Base-by-base conservation (phyloP, 2,888 invertebrate genomes). In the Galerucella calmariensis region DNA sequence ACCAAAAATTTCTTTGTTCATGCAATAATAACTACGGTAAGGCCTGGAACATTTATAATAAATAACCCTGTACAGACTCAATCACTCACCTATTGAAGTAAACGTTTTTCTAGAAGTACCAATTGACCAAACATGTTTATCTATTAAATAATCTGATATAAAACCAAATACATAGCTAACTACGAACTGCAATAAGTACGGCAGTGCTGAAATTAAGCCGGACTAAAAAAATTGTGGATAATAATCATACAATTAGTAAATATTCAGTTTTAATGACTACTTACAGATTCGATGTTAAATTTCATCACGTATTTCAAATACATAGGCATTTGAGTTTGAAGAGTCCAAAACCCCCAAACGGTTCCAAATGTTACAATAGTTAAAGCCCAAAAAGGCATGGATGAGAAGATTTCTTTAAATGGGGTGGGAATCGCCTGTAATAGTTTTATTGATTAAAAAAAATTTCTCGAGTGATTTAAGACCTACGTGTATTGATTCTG, bases 311-410 rank as follows among this genome's bases (percentile, higher is more conserved):
- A 90, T 80, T 91, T 91, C 91, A 96, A 92, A 83, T 95, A 96
- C 0, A 92, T 91, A 0, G 96, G 96, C 83, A 95, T 93, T 85
- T 95, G 93, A 0, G 95, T 95, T 1, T 95, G 89, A 16, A 96
- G 88, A 41, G 94, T 95, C 93, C 94, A 95, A 87, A 94, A 95
- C 41, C 95, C 95, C 91, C 95, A 93, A 82, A 91, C 92, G 80
- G 95, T 94, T 0, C 93, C 92, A 78, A 92, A 91, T 83, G 95
- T 95, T 0, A 92, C 91, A 2, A 93, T 83, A 1, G 94, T 84
- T 5, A 95, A 88, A 0, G 94, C 92, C 91, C 93, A 92, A 84
- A 96, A 92, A 0, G 95, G 94, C 41, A 92, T 83, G 0, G 95
- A 95, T 0, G 92, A 93, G 65, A 92, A 87, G 75, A 96, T 94